Conservation (phyloP, 2,797 vertebrate species). For the Acridotheres tristis region DNA sequence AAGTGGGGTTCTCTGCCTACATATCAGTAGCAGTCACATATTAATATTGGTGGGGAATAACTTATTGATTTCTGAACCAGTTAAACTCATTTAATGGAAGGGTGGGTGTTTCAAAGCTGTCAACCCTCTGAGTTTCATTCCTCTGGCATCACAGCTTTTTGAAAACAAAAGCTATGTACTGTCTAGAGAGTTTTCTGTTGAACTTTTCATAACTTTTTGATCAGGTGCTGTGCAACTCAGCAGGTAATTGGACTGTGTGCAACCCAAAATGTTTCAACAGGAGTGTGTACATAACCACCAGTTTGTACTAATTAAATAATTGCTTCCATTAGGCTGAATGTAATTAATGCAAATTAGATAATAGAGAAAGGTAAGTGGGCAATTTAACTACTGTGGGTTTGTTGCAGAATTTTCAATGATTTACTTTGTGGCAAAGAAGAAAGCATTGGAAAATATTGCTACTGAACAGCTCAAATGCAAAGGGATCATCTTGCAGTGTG, state of each 20-base stretch:
- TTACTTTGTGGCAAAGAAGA: not conserved
- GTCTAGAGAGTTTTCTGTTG: not conserved
- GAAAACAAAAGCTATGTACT: not conserved
- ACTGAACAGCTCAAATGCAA: not conserved
- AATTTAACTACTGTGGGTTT: not conserved
- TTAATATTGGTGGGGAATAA: not conserved
- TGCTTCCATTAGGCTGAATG: conserved; percentile 10
- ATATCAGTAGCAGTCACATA: not conserved
- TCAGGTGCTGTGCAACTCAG: not conserved
- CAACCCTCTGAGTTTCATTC: not conserved
- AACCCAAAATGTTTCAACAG: conserved; percentile 1
- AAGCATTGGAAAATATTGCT: not conserved
- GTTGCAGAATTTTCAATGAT: not conserved
- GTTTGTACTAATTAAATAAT: conserved; percentile 38
- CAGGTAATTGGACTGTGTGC: not conserved
- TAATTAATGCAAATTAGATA: conserved; percentile 21
- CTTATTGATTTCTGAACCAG: not conserved
- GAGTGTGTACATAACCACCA: not conserved
- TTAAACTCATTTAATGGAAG: not conserved
- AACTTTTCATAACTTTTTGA: conserved; percentile 7
- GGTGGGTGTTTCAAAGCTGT: not conserved
- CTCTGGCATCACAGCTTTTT: not conserved
- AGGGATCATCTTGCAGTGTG: not conserved
- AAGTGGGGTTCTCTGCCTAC: not conserved
- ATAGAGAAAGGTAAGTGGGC: not conserved